Percentiles rank a stretch among this genome's conserved stretches.
Conservation (phyloP, 1,140 invertebrate species). For the Drosophila leontia region DNA sequence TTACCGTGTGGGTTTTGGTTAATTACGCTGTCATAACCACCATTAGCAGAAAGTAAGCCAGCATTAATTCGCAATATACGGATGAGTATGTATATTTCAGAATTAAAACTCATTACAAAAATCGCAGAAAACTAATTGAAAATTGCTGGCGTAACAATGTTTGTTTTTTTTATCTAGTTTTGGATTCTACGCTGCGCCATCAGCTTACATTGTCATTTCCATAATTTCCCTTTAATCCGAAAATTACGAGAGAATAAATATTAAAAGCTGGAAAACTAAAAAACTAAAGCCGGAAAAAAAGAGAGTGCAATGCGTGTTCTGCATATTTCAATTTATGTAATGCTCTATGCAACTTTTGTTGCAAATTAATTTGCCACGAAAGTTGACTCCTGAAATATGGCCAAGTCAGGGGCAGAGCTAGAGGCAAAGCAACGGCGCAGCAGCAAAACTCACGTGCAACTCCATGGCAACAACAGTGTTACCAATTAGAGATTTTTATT, state of each 20-base stretch:
- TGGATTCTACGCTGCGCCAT: background rate
- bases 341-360: constrained; percentile 75
- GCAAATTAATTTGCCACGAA: constrained; percentile 80
- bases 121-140: constrained; percentile 50
- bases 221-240: constrained; percentile 57
- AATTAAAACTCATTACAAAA: constrained; percentile 37
- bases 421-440: background rate
- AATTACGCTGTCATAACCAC: constrained; percentile 46
- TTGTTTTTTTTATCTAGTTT: constrained; percentile 8
- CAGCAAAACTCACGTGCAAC: constrained; percentile 42
- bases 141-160: constrained; percentile 23
- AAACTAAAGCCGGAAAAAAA: background rate
- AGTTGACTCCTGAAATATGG: constrained; percentile 71
- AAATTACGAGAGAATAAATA: constrained; percentile 47
- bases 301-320: constrained; percentile 45
- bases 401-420: constrained; percentile 12
- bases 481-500: background rate
- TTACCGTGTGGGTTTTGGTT: constrained; percentile 10
- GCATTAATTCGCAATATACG: constrained; percentile 31
- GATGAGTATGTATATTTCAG: background rate
- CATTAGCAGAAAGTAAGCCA: constrained; percentile 30
- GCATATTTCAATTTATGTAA: constrained; percentile 77
- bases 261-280: constrained; percentile 36
- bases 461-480: constrained; percentile 19
- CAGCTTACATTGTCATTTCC: constrained; percentile 38